Base-by-base conservation (phyloP, 2,797 vertebrate genomes). In the Channa striata region DNA sequence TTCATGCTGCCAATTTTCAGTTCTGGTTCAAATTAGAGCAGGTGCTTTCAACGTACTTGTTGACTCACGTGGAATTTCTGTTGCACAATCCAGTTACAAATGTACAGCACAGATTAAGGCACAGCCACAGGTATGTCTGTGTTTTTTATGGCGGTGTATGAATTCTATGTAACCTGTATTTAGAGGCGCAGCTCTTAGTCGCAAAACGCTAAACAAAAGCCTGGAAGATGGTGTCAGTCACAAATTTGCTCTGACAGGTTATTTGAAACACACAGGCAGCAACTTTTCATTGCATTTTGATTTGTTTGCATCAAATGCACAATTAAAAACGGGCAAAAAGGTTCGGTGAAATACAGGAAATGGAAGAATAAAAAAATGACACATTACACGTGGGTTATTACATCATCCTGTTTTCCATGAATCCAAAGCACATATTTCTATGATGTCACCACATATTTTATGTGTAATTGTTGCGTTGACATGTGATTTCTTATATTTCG, bases 121-220 rank as follows among this genome's bases (percentile, higher is more conserved):
- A 33, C 49, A 74, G 47, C 86, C 84, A 39, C 87, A 90, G 80
- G 80, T 77, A 87, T 90, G 85, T 92, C 86, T 90, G 83, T 80
- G 81, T 85, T 77, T 68, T 74, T 57, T 17, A 81, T 63, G 59
- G 73, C 86, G 30, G 23, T 10, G 36, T 62, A 14, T 40, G 3
- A 43, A 4, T 17, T 46, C 34, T 51, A 11, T 20, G 6, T 50
- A 13, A 64, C 46, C 37, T 40, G 42, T 5, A 30, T 63, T 72
- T 61, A 62, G 52, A 62, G 42, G 17, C 6, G 6, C 36, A 60
- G 30, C 54, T 40, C 21, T 1, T 17, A 23, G 36, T 2, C 12
- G 1, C 25, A 44, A 16, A 37, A 20, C 11, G 16, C 20, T 52
- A 40, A 63, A 47, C 19, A 34, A 9, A 44, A 56, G 33, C 23